Percentiles rank a stretch among this genome's conserved stretches.
phyloP scores from a whole-genome alignment of 2,797 vertebrate species.

The Calcarius lapponicus region DNA sequence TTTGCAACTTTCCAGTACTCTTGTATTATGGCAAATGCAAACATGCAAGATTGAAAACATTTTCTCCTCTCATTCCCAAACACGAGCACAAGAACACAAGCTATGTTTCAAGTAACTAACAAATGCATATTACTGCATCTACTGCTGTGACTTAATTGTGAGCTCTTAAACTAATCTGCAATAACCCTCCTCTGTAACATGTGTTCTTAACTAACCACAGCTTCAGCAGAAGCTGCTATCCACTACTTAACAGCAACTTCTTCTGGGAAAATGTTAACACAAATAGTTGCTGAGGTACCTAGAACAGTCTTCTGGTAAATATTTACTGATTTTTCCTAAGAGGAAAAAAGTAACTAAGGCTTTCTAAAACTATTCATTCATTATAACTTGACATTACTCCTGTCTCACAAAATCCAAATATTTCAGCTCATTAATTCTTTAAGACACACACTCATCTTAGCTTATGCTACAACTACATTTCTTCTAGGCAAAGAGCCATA shows the following conservation, averaged over 20 bases:
- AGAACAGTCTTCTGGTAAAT: neutral
- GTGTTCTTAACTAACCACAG: neutral
- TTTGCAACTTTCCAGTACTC: constrained; percentile 49
- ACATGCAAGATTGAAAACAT: constrained; percentile 12
- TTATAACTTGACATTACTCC: neutral
- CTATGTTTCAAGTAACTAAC: neutral
- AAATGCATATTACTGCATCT: neutral
- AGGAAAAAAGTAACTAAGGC: neutral
- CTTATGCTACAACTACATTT: neutral
- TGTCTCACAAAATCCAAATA: neutral
- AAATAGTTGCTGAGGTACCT: neutral
- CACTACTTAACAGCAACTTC: neutral
- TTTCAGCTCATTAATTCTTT: neutral
- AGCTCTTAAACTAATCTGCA: neutral
- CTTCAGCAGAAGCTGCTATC: neutral
- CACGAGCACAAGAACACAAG: constrained; percentile 7
- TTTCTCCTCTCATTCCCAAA: constrained; percentile 20
- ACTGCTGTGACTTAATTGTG: neutral
- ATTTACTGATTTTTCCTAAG: neutral
- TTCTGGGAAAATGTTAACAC: neutral
- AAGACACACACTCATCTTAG: neutral
- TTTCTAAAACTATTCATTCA: neutral
- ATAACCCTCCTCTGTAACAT: neutral
- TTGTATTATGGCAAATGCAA: constrained; percentile 28
- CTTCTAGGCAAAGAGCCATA: neutral